Conservation (phyloP, 2,797 vertebrate genomes). For the Girardinus metallicus region DNA sequence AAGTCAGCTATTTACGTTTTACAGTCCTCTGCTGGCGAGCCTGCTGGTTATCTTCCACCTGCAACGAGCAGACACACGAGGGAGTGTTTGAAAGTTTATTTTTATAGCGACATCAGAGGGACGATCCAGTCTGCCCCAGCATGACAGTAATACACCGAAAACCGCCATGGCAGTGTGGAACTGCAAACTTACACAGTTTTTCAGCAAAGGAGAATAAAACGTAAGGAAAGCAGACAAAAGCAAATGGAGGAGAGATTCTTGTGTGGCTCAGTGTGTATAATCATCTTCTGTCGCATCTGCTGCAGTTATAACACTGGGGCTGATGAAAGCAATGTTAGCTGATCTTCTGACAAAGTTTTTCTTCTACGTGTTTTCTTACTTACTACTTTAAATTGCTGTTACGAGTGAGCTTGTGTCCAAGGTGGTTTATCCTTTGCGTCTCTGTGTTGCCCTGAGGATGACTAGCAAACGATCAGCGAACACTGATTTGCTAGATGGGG, state of each 20-base stretch:
- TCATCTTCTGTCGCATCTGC: background rate
- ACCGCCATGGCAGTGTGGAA: background rate
- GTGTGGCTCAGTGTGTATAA: background rate
- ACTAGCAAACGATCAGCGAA: background rate
- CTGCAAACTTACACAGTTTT: background rate
- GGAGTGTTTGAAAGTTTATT: background rate
- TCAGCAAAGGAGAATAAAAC: background rate
- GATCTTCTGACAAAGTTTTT: background rate
- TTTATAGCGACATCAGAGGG: background rate
- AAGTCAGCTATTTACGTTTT: constrained; percentile 49
- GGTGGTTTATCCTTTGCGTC: background rate
- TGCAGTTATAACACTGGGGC: no score
- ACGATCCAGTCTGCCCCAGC: background rate
- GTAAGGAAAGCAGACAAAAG: background rate
- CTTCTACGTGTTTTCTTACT: background rate
- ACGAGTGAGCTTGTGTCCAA: background rate
- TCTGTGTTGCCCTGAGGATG: background rate
- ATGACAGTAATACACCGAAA: background rate
- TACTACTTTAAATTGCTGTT: background rate
- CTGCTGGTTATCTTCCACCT: constrained; percentile 48
- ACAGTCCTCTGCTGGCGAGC: constrained; percentile 44
- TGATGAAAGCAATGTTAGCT: background rate
- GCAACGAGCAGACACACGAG: background rate
- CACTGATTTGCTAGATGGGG: background rate
- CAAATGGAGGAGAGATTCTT: background rate